Conservation (phyloP, 2,113 vertebrate genomes). For the Antigone vipio region DNA sequence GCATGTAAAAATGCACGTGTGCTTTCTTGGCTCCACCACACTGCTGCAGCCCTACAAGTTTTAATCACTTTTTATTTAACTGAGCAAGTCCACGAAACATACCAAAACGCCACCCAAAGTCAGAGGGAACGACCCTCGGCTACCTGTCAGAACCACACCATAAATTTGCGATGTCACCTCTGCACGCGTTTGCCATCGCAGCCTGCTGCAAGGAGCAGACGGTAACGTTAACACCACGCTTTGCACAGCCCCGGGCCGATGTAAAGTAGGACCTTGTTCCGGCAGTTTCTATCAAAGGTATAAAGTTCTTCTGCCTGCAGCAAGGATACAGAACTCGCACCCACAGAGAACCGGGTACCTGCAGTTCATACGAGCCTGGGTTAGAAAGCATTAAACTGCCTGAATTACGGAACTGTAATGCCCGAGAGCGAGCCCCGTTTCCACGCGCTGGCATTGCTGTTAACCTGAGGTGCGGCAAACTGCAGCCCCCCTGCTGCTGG, state of each 20-base stretch:
- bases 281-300: background rate
- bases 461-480: background rate
- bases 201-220: too few relatives aligned
- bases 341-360: background rate
- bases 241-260: rapidly evolving
- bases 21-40: background rate
- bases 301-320: background rate
- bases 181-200: too few relatives aligned
- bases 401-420: background rate
- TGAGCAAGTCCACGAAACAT: background rate
- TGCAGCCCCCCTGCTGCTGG: background rate
- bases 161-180: background rate
- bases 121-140: background rate
- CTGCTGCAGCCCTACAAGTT: background rate
- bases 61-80: background rate
- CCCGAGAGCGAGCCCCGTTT: rapidly evolving
- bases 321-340: background rate
- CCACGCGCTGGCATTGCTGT: background rate
- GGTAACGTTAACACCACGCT: rapidly evolving
- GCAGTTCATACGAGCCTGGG: rapidly evolving
- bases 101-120: background rate
- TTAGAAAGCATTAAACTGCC: background rate
- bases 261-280: background rate
- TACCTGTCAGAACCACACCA: background rate
- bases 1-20: rapidly evolving